phyloP scores from a whole-genome alignment of 1,140 invertebrate genomes.

The Euschistus heros region DNA sequence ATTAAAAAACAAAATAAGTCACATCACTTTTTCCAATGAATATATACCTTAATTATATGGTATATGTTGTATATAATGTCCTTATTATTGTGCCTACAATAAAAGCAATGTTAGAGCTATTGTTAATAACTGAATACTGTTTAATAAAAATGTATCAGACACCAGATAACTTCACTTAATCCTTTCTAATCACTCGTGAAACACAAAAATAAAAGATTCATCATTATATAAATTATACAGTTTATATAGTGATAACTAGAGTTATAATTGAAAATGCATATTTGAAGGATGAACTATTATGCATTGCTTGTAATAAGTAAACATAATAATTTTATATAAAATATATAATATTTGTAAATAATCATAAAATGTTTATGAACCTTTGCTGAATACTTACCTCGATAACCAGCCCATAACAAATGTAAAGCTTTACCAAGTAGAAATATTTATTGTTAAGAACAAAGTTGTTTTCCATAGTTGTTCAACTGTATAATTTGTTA shows the following conservation, averaged over 20 bases:
- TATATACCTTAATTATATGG: neutral
- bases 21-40: neutral
- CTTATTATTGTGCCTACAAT: slow-evolving; percentile 1
- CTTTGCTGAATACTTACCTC: neutral
- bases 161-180: too few species aligned
- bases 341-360: neutral
- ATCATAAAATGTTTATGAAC: neutral
- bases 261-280: neutral
- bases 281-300: neutral
- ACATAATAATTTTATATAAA: neutral
- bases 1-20: neutral
- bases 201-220: neutral
- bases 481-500: neutral
- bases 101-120: slow-evolving; percentile 8
- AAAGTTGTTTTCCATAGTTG: neutral
- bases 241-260: neutral
- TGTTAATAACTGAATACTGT: neutral
- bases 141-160: neutral
- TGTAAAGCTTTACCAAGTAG: slow-evolving; percentile 4
- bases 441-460: neutral
- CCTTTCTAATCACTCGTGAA: neutral
- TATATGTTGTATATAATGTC: neutral
- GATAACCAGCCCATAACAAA: neutral
- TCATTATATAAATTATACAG: neutral
- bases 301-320: too few species aligned